A percentile compares a stretch with the other conserved stretches of the same genome.
Conservation (phyloP, 2,888 invertebrate genomes). For the Drosophila neonasuta region DNA sequence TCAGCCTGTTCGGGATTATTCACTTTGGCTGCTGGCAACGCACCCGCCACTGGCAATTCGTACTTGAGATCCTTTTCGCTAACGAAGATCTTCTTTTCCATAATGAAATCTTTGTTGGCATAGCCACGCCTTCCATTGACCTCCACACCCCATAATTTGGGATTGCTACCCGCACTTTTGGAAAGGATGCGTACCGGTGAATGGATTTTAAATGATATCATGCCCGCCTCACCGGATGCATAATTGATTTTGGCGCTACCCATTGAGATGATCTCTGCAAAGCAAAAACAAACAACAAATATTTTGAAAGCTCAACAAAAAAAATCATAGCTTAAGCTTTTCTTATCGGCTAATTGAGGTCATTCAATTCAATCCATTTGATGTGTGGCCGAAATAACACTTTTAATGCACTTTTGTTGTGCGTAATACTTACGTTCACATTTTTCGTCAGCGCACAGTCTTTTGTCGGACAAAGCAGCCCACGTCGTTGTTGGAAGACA, state of each 20-base stretch:
- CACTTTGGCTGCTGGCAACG: constrained; percentile 9
- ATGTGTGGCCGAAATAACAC: neutral
- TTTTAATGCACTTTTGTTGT: neutral
- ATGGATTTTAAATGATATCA: constrained; percentile 85
- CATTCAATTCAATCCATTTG: constrained; percentile 20
- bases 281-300: constrained; percentile 5
- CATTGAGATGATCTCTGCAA: constrained; percentile 82
- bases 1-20: constrained; percentile 14
- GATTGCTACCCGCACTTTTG: constrained; percentile 86
- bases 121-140: constrained; percentile 88
- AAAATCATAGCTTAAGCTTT: constrained; percentile 4
- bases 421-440: constrained; percentile 85
- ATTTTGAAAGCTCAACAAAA: neutral
- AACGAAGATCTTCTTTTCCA: constrained; percentile 84
- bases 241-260: constrained; percentile 85
- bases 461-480: constrained; percentile 85
- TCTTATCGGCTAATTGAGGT: constrained; percentile 36
- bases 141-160: constrained; percentile 86
- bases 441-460: constrained; percentile 87
- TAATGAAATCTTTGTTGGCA: constrained; percentile 84
- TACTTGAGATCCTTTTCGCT: constrained; percentile 74
- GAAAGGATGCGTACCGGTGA: constrained; percentile 86
- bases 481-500: constrained; percentile 64
- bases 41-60: constrained; percentile 81
- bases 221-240: constrained; percentile 83